Evolutionary conservation across 2,113 vertebrate genomes (phyloP).

Genomic region (Rhineura floridana): DNA sequence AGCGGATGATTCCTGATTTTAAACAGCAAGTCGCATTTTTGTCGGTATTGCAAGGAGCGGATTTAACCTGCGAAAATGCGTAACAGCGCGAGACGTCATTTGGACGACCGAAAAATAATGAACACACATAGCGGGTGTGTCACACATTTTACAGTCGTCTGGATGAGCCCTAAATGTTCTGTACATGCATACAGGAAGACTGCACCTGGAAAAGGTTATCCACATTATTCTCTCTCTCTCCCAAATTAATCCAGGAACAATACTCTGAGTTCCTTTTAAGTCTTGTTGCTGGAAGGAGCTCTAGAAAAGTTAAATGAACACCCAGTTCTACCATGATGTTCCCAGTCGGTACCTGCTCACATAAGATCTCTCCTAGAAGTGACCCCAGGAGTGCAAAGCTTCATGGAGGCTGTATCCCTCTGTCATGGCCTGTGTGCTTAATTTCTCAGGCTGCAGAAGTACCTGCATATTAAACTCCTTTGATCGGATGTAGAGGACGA

Average conservation of each 20-base stretch:
- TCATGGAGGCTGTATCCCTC: too few species aligned
- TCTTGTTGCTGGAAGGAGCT: neutral
- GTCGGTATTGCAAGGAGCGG: too few species aligned
- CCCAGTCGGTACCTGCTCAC: neutral
- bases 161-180: neutral
- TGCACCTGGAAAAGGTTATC: neutral
- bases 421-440: neutral
- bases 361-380: neutral
- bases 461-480: conserved; percentile 27
- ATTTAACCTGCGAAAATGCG: too few species aligned
- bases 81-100: too few species aligned
- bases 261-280: neutral
- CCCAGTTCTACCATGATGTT: neutral
- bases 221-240: neutral
- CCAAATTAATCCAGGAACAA: neutral
- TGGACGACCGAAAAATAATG: too few species aligned
- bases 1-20: too few species aligned
- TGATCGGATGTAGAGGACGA: conserved; percentile 18
- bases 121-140: too few species aligned
- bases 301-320: too few species aligned
- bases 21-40: too few species aligned
- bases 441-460: conserved; percentile 20
- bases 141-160: too few species aligned
- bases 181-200: neutral
- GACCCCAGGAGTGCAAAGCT: neutral